Percentiles rank a stretch among this genome's conserved stretches.
Conservation (phyloP, 2,797 vertebrate genomes). For the Champsocephalus gunnari region DNA sequence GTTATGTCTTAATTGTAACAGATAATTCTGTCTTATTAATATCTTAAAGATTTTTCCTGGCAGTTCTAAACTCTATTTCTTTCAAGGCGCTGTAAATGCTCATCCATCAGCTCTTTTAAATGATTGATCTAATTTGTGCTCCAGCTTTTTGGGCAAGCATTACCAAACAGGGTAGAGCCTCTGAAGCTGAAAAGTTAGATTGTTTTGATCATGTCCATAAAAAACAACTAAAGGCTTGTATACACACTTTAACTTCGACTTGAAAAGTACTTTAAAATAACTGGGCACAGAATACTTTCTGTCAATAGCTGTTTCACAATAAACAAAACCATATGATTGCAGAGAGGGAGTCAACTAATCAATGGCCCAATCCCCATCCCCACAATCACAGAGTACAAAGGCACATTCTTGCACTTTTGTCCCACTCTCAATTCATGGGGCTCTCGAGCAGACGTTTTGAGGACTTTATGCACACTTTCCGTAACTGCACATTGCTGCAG, state of each 20-base stretch:
- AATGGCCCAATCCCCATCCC: too few species aligned
- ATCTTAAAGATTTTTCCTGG: conserved; percentile 12
- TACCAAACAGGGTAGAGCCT: conserved; percentile 18
- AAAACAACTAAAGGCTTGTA: background rate
- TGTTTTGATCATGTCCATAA: conserved; percentile 14
- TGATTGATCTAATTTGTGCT: conserved; percentile 52
- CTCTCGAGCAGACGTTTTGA: too few species aligned
- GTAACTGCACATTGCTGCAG: too few species aligned
- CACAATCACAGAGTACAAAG: too few species aligned
- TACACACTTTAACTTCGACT: background rate
- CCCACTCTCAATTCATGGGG: too few species aligned
- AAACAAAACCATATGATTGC: background rate
- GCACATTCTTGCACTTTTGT: too few species aligned
- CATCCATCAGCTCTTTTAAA: conserved; percentile 42
- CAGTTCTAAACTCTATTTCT: conserved; percentile 10
- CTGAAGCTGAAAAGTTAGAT: background rate
- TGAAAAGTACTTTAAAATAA: conserved; percentile 15
- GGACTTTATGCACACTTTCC: too few species aligned
- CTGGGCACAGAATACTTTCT: background rate
- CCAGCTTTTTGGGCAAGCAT: conserved; percentile 16
- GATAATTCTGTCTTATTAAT: conserved; percentile 16
- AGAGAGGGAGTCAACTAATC: background rate
- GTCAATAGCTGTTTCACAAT: background rate
- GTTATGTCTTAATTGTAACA: conserved; percentile 12
- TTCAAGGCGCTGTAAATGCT: conserved; percentile 16